A percentile compares a stretch with the other conserved stretches of the same genome.
These are phyloP conservation scores for Poicephalus meyeri DNA, from an alignment of 2,113 vertebrate species.

Conservation along the genomic window DNA sequence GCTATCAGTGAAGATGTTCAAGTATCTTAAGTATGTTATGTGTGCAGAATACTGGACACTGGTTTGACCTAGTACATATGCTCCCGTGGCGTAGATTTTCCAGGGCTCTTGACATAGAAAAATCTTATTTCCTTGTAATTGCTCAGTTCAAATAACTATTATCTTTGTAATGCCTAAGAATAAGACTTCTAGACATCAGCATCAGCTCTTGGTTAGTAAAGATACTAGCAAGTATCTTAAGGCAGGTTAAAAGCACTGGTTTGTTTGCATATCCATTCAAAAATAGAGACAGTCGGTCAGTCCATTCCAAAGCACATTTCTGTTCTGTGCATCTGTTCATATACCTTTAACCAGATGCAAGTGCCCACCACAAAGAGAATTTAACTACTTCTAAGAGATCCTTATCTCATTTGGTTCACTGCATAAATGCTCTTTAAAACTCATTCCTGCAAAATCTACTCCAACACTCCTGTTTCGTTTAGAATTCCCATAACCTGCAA, in stretches of 20 bases:
- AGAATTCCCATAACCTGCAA: not conserved
- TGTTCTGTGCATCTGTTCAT: not conserved
- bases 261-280: not conserved
- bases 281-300: not conserved
- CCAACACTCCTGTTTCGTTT: fast-evolving
- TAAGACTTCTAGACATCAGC: not conserved
- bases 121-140: not conserved
- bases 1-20: not conserved
- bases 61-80: not conserved
- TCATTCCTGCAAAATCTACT: not conserved
- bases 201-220: not conserved
- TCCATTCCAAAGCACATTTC: not conserved
- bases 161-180: not conserved
- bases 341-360: not conserved
- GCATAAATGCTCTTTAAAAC: not conserved
- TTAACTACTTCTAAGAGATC: not conserved
- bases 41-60: not conserved
- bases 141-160: not conserved
- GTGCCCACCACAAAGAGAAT: not conserved
- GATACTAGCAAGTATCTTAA: not conserved
- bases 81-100: not conserved
- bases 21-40: not conserved
- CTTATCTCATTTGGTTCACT: not conserved
- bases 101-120: not conserved
- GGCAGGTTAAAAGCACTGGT: not conserved